A percentile compares a stretch with the other conserved stretches of the same genome.
phyloP scores from a whole-genome alignment of 2,113 vertebrate genomes.

The Mesembrinibis cayennensis region DNA sequence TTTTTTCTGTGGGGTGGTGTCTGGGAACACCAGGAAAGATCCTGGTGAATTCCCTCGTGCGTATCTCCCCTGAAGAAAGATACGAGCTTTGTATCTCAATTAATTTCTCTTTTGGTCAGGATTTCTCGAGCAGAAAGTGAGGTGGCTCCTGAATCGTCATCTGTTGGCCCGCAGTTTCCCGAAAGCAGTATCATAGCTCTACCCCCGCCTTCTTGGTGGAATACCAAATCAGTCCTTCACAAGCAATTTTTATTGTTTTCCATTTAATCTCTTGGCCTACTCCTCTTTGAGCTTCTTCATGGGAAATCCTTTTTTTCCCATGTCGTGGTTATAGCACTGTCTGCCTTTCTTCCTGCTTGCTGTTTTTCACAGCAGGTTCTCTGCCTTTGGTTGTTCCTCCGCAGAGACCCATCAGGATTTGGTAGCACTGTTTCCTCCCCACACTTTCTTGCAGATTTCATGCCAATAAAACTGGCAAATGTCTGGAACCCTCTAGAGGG shows the following conservation, averaged over 20 bases:
- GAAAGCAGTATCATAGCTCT: background rate
- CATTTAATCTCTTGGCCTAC: background rate
- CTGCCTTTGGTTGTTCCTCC: background rate
- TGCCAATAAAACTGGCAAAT: background rate
- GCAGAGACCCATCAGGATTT: background rate
- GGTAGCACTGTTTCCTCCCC: background rate
- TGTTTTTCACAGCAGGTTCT: background rate
- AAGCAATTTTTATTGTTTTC: background rate
- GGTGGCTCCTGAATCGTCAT: fast-evolving
- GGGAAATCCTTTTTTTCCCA: background rate
- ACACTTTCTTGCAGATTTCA: background rate
- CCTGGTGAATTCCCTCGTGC: background rate
- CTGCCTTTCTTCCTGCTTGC: background rate
- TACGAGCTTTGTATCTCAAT: background rate
- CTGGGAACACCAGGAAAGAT: background rate
- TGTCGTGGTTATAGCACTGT: background rate
- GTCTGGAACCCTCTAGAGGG: background rate
- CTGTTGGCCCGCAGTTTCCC: background rate
- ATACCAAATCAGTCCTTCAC: background rate
- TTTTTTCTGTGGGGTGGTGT: background rate
- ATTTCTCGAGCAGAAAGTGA: background rate
- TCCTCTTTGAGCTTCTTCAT: background rate
- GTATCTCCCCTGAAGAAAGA: background rate
- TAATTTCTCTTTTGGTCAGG: background rate
- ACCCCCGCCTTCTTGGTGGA: background rate